A percentile compares a stretch with the other conserved stretches of the same genome.
Conservation (phyloP, 2,888 invertebrate species). For the Hypomecis atomaria region DNA sequence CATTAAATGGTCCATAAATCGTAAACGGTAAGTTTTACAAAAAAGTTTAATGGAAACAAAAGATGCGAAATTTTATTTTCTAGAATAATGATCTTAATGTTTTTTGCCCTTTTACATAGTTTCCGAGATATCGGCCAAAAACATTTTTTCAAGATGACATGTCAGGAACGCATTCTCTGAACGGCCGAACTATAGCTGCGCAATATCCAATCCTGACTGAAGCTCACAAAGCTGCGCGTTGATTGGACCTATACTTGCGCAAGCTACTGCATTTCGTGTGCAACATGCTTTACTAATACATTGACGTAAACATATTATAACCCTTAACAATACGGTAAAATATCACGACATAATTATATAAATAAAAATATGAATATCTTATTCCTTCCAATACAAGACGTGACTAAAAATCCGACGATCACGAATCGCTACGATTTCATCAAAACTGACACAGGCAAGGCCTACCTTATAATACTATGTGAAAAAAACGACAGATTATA, state of each 20-base stretch:
- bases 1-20: too few relatives aligned
- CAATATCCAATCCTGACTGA: too few relatives aligned
- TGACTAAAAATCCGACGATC: conserved; percentile 27
- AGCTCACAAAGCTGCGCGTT: too few relatives aligned
- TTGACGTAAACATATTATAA: neutral
- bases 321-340: neutral
- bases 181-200: too few relatives aligned
- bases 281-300: neutral
- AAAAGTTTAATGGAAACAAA: too few relatives aligned
- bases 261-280: neutral
- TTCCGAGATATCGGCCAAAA: too few relatives aligned
- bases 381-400: neutral
- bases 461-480: neutral
- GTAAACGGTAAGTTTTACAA: too few relatives aligned
- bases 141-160: too few relatives aligned
- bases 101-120: too few relatives aligned
- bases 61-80: too few relatives aligned
- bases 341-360: conserved; percentile 1
- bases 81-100: too few relatives aligned
- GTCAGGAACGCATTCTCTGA: too few relatives aligned
- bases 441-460: conserved; percentile 12
- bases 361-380: neutral
- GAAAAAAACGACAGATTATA: neutral
- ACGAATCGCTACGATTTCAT: conserved; percentile 13
- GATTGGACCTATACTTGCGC: neutral